phyloP scores from a whole-genome alignment of 2,797 vertebrate species.

The Protosalanx chinensis region DNA sequence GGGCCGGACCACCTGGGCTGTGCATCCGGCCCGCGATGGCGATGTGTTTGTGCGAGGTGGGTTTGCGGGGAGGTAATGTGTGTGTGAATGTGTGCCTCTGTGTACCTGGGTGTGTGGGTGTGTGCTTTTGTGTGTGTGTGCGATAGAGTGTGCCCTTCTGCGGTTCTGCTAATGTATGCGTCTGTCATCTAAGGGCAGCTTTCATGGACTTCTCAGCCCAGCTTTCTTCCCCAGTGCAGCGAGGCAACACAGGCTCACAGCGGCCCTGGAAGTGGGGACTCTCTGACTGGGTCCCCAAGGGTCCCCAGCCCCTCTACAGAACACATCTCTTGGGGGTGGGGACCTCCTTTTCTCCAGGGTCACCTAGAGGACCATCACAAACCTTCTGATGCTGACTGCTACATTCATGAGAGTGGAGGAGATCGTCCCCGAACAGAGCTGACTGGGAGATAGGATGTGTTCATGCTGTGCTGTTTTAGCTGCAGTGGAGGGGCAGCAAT shows the following conservation, averaged over 20 bases:
- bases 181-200: neutral
- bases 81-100: neutral
- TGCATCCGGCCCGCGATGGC: conserved; percentile 10
- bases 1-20: neutral
- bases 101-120: neutral
- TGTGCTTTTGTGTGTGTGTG: conserved; percentile 1
- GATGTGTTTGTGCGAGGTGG: neutral
- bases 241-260: neutral
- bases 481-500: neutral
- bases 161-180: neutral
- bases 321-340: neutral
- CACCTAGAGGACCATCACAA: neutral
- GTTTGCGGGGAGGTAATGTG: too few relatives aligned
- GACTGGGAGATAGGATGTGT: too few relatives aligned
- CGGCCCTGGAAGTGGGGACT: neutral
- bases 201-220: conserved; percentile 17
- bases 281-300: neutral
- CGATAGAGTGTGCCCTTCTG: too few relatives aligned
- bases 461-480: neutral
- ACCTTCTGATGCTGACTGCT: neutral
- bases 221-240: neutral
- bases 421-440: too few relatives aligned
- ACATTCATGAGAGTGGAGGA: neutral
- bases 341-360: neutral
- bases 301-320: neutral